Percentiles rank a stretch among this genome's conserved stretches.
Evolutionary conservation across 2,797 vertebrate species (phyloP).

Genomic region (Chaenodraco wilsoni): DNA sequence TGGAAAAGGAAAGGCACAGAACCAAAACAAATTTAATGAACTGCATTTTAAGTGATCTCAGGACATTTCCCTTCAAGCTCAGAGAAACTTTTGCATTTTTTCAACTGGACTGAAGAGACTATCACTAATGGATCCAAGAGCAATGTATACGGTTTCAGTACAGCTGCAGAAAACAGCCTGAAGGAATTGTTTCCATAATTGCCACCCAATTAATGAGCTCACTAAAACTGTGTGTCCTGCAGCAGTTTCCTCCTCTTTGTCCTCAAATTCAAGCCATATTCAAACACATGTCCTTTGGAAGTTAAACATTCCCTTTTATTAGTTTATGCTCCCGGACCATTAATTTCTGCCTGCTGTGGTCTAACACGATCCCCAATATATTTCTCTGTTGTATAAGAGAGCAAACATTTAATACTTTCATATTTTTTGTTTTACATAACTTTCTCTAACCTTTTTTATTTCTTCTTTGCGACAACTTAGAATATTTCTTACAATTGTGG

Average conservation of each 20-base stretch:
- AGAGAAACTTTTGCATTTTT: slow-evolving; percentile 25
- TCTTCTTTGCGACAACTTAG: background rate
- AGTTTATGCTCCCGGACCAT: slow-evolving; percentile 37
- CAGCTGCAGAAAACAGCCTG: slow-evolving; percentile 53
- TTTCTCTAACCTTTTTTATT: background rate
- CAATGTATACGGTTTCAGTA: slow-evolving; percentile 42
- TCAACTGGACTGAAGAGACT: slow-evolving; percentile 35
- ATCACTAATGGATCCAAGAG: slow-evolving; percentile 52
- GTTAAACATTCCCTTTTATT: slow-evolving; percentile 64
- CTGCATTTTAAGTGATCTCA: slow-evolving; percentile 20
- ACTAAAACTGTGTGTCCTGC: slow-evolving; percentile 61
- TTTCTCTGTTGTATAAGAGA: slow-evolving; percentile 20
- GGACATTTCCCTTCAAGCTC: slow-evolving; percentile 22
- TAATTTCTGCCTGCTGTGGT: slow-evolving; percentile 48
- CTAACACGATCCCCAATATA: slow-evolving; percentile 41
- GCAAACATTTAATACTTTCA: slow-evolving; percentile 15
- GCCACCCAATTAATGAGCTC: slow-evolving; percentile 73
- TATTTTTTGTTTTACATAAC: too few relatives aligned
- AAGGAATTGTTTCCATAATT: slow-evolving; percentile 72
- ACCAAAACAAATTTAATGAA: slow-evolving; percentile 31
- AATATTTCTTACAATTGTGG: background rate
- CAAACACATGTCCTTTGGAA: slow-evolving; percentile 64
- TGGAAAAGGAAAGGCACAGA: background rate
- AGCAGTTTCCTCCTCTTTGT: slow-evolving; percentile 62
- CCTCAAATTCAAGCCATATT: slow-evolving; percentile 59